phyloP scores from a whole-genome alignment of 2,113 vertebrate species.

The Origma solitaria region DNA sequence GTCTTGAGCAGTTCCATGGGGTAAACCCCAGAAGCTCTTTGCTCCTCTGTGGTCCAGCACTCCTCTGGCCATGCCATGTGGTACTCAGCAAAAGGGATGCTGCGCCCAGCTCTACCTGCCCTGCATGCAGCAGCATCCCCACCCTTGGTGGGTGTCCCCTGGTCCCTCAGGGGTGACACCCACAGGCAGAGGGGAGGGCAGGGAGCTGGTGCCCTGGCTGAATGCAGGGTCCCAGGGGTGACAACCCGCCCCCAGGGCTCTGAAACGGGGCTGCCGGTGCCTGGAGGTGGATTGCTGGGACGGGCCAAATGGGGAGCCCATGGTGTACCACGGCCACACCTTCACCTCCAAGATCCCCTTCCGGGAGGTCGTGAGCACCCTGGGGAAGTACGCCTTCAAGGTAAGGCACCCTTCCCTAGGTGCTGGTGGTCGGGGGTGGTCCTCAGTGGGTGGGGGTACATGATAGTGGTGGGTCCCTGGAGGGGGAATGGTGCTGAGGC shows the following conservation, averaged over 20 bases:
- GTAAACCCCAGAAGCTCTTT: background rate
- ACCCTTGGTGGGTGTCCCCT: background rate
- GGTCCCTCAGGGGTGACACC: background rate
- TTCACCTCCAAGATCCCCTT: constrained; percentile 94
- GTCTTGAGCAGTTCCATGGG: background rate
- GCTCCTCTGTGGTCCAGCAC: background rate
- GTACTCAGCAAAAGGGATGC: background rate
- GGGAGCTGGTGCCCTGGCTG: background rate
- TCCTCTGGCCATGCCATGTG: background rate
- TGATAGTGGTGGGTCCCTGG: background rate
- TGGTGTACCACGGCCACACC: constrained; percentile 94
- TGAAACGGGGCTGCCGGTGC: constrained; percentile 92
- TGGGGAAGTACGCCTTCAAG: constrained; percentile 91
- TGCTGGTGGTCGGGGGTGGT: background rate
- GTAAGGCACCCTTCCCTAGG: constrained; percentile 58
- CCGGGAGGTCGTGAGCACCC: constrained; percentile 82
- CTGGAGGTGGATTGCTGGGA: constrained; percentile 97
- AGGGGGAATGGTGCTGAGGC: background rate
- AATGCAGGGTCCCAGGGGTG: background rate
- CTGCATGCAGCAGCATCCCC: background rate
- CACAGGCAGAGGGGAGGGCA: background rate
- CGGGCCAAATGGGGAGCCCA: constrained; percentile 85
- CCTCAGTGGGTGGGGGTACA: accelerated
- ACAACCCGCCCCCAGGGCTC: constrained; percentile 65
- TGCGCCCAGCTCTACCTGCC: background rate